Base-by-base conservation (phyloP, 2,888 invertebrate species). In the Pristionchus maxplancki region DNA sequence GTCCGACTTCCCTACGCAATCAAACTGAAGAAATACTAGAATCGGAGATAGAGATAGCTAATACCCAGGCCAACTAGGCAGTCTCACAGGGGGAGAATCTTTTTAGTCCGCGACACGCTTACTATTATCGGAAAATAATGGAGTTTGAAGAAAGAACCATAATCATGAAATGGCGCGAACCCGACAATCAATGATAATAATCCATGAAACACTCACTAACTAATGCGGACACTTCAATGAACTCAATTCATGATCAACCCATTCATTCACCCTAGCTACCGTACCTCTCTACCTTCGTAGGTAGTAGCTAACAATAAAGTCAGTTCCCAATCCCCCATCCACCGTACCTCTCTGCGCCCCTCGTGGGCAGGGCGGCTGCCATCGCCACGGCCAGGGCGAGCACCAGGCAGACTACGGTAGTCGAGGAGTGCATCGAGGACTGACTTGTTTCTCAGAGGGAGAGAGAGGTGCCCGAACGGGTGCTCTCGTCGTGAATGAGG, bases 311-410 rank as follows among this genome's bases (percentile, higher is more conserved):
- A n/a, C n/a, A n/a, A n/a, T n/a, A 44, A 44, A 44, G 44, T 44
- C 71, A 71, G 37, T 71, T 71, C 71, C 37, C 71, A 13, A 64
- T 64, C 64, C 20, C 37, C 71, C 37, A 31, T 17, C 37, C 53
- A 82, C 82, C 82, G 82, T 82, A 82, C 82, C 82, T 82, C 24
- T 82, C 82, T 9, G 17, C 50, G 28, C 44, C 53, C 24, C 53
- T 13, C 24, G 82, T 82, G 20, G 82, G 82, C 34, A 82, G 53
- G 31, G 82, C 82, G 17, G 82, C 6, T 17, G 53, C 34, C n/a
- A 53, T 31, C 9, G 44, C 53, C 53, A 58, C 82, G 53, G 15
- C 11, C 44, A 53, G 34, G 17, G 82, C 82, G 3, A 82, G 34
- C 34, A 82, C 53, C 44, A 82, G 53, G 78, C 44, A 40, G 28